These are phyloP conservation scores for Brachyrhaphis roseni DNA, from an alignment of 2,797 vertebrate species.

Conservation along the genomic window DNA sequence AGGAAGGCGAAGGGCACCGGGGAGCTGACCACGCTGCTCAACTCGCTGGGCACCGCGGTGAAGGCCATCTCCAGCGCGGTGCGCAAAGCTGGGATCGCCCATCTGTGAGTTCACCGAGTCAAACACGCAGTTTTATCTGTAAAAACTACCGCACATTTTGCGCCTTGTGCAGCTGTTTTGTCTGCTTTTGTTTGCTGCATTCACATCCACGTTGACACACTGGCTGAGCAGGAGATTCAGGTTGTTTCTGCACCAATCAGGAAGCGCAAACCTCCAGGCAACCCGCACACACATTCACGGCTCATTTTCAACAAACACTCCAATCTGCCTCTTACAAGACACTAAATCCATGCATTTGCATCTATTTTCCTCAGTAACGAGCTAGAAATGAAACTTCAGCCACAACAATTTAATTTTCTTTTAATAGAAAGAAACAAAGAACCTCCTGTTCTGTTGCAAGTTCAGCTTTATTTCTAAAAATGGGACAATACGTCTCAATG, in stretches of 20 bases:
- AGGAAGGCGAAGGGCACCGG: constrained; percentile 87
- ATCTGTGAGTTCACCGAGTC: constrained; percentile 87
- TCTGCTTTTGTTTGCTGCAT: neutral
- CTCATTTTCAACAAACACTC: neutral
- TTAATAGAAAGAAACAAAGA: neutral
- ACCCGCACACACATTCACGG: constrained; percentile 29
- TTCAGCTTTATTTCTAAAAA: too few species aligned
- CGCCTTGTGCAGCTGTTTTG: neutral
- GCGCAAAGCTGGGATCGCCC: constrained; percentile 93
- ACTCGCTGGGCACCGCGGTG: constrained; percentile 89
- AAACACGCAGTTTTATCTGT: neutral
- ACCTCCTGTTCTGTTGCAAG: neutral
- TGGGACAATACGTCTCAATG: too few species aligned
- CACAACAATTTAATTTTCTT: neutral
- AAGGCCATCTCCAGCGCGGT: constrained; percentile 94
- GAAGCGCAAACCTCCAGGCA: constrained; percentile 25
- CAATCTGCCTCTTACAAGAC: neutral
- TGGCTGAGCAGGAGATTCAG: constrained; percentile 28
- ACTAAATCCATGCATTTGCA: neutral
- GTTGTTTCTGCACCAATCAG: constrained; percentile 43
- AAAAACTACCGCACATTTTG: neutral
- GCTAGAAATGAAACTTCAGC: neutral
- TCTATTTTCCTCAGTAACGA: neutral
- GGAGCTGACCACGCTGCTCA: constrained; percentile 92
- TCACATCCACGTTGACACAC: constrained; percentile 1